Evolutionary conservation across 1,140 invertebrate species (phyloP).

Genomic region (Formica exsecta): DNA sequence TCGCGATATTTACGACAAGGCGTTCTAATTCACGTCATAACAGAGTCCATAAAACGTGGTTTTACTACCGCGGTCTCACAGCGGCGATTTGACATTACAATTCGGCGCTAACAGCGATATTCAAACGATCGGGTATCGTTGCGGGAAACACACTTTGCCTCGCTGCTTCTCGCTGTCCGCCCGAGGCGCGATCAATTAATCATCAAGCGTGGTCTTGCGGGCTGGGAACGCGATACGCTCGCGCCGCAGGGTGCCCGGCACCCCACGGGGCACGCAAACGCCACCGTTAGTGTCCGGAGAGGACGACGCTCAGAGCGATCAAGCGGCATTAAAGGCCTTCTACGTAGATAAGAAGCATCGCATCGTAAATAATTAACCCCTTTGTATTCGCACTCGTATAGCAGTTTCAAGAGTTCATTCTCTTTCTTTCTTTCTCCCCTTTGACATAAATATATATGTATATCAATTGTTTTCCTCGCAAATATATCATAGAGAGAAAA

Average conservation of each 20-base stretch:
- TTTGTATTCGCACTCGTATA: background rate
- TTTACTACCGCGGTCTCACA: slow-evolving; percentile 32
- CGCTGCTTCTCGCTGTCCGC: background rate
- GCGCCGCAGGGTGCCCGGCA: slow-evolving; percentile 7
- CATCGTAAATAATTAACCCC: slow-evolving; percentile 22
- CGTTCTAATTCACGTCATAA: slow-evolving; percentile 51
- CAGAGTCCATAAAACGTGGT: slow-evolving; percentile 32
- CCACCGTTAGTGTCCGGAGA: slow-evolving; percentile 19
- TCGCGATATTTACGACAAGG: slow-evolving; percentile 38
- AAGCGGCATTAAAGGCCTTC: slow-evolving; percentile 36
- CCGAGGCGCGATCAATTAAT: slow-evolving; percentile 53
- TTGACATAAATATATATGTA: background rate
- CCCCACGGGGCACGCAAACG: slow-evolving; percentile 35
- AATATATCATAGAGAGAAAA: background rate
- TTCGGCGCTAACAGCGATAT: too few relatives aligned
- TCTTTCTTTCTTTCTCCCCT: background rate
- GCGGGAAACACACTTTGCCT: background rate
- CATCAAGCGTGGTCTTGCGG: slow-evolving; percentile 29
- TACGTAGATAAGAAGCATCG: slow-evolving; percentile 31
- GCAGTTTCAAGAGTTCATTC: background rate
- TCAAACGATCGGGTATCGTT: background rate
- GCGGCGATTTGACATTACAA: background rate
- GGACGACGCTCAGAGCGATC: slow-evolving; percentile 32
- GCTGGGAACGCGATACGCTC: slow-evolving; percentile 12
- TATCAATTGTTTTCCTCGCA: background rate